Conservation (phyloP, 2,888 invertebrate species). For the Peribatodes rhomboidaria region DNA sequence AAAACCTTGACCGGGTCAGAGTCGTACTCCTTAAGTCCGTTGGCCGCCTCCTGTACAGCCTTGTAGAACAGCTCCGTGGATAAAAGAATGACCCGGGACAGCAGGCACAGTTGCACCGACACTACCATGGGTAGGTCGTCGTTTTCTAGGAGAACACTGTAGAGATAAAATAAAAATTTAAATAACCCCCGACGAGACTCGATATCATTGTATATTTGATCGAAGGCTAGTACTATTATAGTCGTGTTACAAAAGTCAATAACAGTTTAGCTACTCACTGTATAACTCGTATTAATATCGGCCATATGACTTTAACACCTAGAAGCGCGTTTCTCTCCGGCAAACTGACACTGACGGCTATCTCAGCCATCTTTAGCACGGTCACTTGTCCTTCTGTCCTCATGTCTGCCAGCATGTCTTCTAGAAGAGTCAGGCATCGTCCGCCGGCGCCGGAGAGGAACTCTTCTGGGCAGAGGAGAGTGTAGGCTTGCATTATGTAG, state of each 20-base stretch:
- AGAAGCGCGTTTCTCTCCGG: slow-evolving; percentile 91
- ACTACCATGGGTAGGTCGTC: slow-evolving; percentile 91
- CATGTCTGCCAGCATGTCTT: slow-evolving; percentile 92
- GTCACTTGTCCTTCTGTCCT: slow-evolving; percentile 85
- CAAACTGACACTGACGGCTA: slow-evolving; percentile 91
- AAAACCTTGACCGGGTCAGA: slow-evolving; percentile 89
- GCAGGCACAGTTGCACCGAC: slow-evolving; percentile 91
- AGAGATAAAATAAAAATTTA: slow-evolving; percentile 31
- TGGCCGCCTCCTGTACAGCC: slow-evolving; percentile 80
- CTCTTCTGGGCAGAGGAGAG: slow-evolving; percentile 92
- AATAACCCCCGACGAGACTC: neutral
- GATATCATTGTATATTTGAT: neutral
- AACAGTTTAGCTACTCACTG: slow-evolving; percentile 71
- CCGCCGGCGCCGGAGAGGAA: slow-evolving; percentile 91
- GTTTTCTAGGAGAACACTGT: slow-evolving; percentile 89
- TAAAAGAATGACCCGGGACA: slow-evolving; percentile 91
- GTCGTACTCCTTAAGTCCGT: slow-evolving; percentile 72
- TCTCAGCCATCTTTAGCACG: slow-evolving; percentile 88
- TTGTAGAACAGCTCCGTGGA: slow-evolving; percentile 89
- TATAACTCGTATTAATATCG: slow-evolving; percentile 74
- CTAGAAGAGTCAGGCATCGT: slow-evolving; percentile 89
- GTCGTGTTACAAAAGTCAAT: neutral
- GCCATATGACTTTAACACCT: slow-evolving; percentile 84
- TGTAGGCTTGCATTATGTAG: slow-evolving; percentile 93
- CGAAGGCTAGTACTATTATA: no score